Evolutionary conservation across 2,797 vertebrate species (phyloP), one percentile per base, ranked within the genome.

Genomic region (Acanthurus lineatus): DNA sequence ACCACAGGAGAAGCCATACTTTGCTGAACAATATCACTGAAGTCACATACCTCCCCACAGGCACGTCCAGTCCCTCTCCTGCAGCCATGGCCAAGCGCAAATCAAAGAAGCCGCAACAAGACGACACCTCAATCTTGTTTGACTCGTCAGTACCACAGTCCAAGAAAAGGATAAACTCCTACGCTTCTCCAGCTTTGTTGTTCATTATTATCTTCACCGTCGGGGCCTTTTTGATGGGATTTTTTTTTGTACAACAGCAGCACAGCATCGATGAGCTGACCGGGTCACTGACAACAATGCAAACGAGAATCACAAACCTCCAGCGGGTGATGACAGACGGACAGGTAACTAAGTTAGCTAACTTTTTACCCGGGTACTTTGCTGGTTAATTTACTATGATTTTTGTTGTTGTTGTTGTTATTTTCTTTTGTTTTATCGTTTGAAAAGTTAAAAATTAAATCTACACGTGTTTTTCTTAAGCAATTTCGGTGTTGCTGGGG

Each of bases 31-130:
- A 14, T 4, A 38, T 60, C 20, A 59, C 57, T 65, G 70, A 40
- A 9, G 11, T 9, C 60, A 11, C 25, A 1, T 32, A 57, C 52
- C 48, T 53, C 32, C 32, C n/a, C 3, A 12, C 14, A 2, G 2
- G 4, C 17, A 56, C 3, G 2, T 20, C 42, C 28, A 56, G 54
- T n/a, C 60, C 65, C 10, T 32, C 65, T 45, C 14, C 58, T 42
- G 59, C 76, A 12, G 45, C 52, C 53, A 79, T 71, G 73, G 44
- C 75, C 64, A 73, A 11, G 28, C 44, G 45, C 6, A 88, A 78
- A 45, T 54, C 57, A 5, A 81, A 81, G 61, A 67, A 11, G 35
- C 62, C 7, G 0, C 68, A 63, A 12, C 53, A 14, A 6, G 58
- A 78, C 6, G 77, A 61, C 28, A 35, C 32, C 32, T 35, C 32